A percentile compares a stretch with the other conserved stretches of the same genome.
These are phyloP conservation scores for Cerastoderma edule DNA, from an alignment of 2,888 invertebrate genomes.

Conservation along the genomic window DNA sequence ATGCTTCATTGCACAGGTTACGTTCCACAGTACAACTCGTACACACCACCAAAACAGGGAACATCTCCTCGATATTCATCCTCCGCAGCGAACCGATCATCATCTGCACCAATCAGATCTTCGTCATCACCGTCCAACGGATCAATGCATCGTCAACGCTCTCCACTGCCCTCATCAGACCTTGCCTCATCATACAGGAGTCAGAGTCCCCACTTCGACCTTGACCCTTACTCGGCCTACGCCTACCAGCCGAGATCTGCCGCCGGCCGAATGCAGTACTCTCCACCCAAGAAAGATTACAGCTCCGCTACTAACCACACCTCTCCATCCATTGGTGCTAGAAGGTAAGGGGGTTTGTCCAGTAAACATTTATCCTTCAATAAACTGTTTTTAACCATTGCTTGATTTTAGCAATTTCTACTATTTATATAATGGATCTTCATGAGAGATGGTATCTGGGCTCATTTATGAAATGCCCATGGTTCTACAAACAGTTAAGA, in stretches of 20 bases:
- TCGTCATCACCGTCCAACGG: constrained; percentile 29
- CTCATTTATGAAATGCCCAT: too few relatives aligned
- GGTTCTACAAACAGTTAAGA: too few relatives aligned
- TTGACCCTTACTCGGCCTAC: constrained; percentile 42
- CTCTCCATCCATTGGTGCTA: constrained; percentile 66
- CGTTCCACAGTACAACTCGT: constrained; percentile 60
- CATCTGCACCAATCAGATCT: constrained; percentile 34
- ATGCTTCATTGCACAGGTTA: constrained; percentile 60
- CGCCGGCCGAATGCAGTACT: constrained; percentile 50
- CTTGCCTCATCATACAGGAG: constrained; percentile 11
- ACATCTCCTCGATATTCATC: constrained; percentile 35
- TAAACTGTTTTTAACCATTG: too few relatives aligned
- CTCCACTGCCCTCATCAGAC: constrained; percentile 37
- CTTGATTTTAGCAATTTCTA: too few relatives aligned
- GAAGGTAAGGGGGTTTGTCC: constrained; percentile 57
- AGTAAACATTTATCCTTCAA: background rate
- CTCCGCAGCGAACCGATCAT: constrained; percentile 28
- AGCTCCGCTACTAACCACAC: constrained; percentile 53
- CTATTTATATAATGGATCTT: too few relatives aligned
- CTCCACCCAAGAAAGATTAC: constrained; percentile 72
- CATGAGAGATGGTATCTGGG: too few relatives aligned
- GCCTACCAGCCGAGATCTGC: constrained; percentile 33
- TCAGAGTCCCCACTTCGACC: constrained; percentile 10
- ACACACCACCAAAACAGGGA: constrained; percentile 58
- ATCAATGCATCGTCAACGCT: constrained; percentile 29